Percentiles rank a stretch among this genome's conserved stretches.
Evolutionary conservation across 2,113 vertebrate species (phyloP).

Genomic region (Cacatua alba): DNA sequence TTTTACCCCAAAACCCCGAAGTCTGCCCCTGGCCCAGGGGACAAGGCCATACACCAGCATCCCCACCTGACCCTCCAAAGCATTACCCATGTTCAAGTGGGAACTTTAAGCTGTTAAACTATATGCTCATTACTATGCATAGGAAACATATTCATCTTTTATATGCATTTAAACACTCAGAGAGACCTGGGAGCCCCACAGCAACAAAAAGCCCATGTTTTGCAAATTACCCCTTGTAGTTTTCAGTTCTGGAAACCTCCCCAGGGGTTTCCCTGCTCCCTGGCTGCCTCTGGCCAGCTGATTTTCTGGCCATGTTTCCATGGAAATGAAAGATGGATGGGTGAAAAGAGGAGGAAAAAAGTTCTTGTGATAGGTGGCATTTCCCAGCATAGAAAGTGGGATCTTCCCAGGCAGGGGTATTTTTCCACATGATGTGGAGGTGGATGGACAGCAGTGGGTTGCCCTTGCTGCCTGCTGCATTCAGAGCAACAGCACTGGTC

Average conservation of each 20-base stretch:
- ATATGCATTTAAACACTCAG: conserved; percentile 1
- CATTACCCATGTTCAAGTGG: not conserved
- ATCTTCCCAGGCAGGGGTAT: not conserved
- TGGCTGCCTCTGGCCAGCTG: not conserved
- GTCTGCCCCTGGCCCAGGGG: not conserved
- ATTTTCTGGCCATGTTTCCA: conserved; percentile 6
- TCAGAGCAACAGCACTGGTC: rapidly evolving
- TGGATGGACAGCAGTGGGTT: not conserved
- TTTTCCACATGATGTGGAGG: not conserved
- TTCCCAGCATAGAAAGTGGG: not conserved
- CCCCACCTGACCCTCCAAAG: not conserved
- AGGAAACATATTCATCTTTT: not conserved
- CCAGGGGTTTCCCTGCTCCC: not conserved
- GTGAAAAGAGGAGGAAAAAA: not conserved
- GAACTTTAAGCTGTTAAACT: not conserved
- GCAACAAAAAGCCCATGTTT: conserved; percentile 25
- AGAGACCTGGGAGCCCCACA: not conserved
- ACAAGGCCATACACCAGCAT: not conserved
- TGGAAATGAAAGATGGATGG: conserved; percentile 29
- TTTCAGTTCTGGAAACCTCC: conserved; percentile 27
- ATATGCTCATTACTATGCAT: not conserved
- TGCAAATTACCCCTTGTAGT: conserved; percentile 42
- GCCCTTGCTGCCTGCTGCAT: not conserved
- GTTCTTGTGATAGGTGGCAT: not conserved
- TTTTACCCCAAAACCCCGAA: not conserved